A percentile compares a stretch with the other conserved stretches of the same genome.
Evolutionary conservation across 37 sponge, comb jelly and placozoan genomes (phyloP).

Genomic region (Chondrilla cf. caribensis): DNA sequence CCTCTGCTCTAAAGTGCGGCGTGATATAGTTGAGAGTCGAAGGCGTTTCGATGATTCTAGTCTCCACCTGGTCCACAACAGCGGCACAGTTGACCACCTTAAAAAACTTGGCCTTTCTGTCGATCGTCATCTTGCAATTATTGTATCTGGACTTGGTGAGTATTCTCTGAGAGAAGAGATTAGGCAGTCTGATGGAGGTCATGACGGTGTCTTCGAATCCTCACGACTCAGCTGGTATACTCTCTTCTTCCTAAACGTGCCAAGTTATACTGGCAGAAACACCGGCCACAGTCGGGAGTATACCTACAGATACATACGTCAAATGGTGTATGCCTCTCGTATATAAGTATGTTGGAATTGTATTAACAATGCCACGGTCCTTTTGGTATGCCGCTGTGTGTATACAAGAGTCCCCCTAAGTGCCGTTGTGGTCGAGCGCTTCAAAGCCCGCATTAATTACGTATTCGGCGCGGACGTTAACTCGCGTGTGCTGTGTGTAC

Average conservation of each 20-base stretch:
- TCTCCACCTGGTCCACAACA: slow-evolving; percentile 49
- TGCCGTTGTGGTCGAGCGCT: neutral
- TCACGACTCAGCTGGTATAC: neutral
- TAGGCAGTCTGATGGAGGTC: neutral
- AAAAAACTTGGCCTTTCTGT: slow-evolving; percentile 24
- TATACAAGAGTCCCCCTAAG: neutral
- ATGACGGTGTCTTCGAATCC: neutral
- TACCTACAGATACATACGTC: too few species aligned
- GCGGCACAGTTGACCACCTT: slow-evolving; percentile 52
- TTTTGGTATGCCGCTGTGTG: neutral
- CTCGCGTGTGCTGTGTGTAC: too few species aligned
- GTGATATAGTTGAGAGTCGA: slow-evolving; percentile 85
- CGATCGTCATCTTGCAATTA: slow-evolving; percentile 53
- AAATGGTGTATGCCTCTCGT: too few species aligned
- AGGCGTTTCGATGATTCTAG: slow-evolving; percentile 50
- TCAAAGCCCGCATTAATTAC: too few species aligned
- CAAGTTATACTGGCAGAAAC: too few species aligned
- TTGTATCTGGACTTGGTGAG: slow-evolving; percentile 10
- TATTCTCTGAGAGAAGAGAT: neutral
- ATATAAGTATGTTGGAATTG: too few species aligned
- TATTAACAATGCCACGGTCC: too few species aligned
- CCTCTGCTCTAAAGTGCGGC: slow-evolving; percentile 81
- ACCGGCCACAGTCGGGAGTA: too few species aligned
- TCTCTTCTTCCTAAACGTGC: neutral
- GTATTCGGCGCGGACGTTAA: too few species aligned